phyloP scores from a whole-genome alignment of 2,888 invertebrate genomes.

The Hipparchia semele region DNA sequence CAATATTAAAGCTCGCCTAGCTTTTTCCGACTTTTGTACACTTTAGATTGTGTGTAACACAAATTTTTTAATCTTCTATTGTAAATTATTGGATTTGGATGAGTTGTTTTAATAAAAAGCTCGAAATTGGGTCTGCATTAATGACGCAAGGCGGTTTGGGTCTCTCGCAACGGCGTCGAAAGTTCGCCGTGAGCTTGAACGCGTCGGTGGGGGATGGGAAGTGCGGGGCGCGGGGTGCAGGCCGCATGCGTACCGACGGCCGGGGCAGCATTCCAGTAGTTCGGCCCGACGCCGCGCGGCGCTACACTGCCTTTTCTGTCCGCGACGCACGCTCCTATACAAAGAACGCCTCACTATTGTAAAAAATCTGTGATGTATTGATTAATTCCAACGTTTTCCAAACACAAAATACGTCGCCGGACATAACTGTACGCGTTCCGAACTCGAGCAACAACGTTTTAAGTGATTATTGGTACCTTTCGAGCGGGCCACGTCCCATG shows the following conservation, averaged over 20 bases:
- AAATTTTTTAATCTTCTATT: not conserved
- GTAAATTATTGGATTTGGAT: not conserved
- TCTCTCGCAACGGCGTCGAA: slow-evolving; percentile 50
- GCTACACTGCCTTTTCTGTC: slow-evolving; percentile 55
- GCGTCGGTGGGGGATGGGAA: slow-evolving; percentile 57
- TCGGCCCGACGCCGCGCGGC: slow-evolving; percentile 69
- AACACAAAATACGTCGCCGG: slow-evolving; percentile 56
- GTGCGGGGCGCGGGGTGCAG: slow-evolving; percentile 47
- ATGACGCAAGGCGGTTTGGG: slow-evolving; percentile 38
- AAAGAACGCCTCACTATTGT: slow-evolving; percentile 80
- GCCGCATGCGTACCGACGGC: slow-evolving; percentile 75
- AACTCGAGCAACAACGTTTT: slow-evolving; percentile 49
- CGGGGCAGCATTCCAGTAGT: slow-evolving; percentile 79
- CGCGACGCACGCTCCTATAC: slow-evolving; percentile 71
- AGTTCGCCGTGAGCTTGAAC: slow-evolving; percentile 67
- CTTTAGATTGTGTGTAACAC: not conserved
- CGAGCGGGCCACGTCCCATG: slow-evolving; percentile 75
- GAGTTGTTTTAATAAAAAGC: slow-evolving; percentile 1
- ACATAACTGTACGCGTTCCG: slow-evolving; percentile 48
- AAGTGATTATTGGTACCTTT: slow-evolving; percentile 61
- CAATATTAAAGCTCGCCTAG: not conserved
- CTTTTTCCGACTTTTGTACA: not conserved
- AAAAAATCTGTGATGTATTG: slow-evolving; percentile 83
- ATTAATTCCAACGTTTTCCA: slow-evolving; percentile 77
- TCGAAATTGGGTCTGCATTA: slow-evolving; percentile 33